A percentile compares a stretch with the other conserved stretches of the same genome.
phyloP scores from a whole-genome alignment of 2,797 vertebrate genomes.

The Molossus alvarezi region DNA sequence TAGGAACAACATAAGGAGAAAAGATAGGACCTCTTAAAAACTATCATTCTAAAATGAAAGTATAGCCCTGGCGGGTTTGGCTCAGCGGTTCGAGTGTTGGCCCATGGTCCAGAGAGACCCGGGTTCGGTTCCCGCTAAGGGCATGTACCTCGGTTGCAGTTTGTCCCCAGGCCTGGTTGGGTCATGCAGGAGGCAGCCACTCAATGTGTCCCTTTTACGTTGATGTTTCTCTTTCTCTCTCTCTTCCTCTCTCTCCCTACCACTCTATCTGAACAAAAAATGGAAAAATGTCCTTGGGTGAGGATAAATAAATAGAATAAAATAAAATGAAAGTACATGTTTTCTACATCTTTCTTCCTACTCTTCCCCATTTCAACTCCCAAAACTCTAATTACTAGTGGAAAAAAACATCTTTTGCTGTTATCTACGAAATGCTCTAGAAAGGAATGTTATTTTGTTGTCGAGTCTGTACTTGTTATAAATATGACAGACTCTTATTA shows the following conservation, averaged over 20 bases:
- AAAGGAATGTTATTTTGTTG: conserved; percentile 77
- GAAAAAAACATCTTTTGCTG: conserved; percentile 55
- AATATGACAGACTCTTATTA: conserved; percentile 84
- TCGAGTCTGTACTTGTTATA: conserved; percentile 73
- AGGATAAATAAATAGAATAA: background rate
- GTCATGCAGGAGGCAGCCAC: too few relatives aligned
- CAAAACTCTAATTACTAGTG: conserved; percentile 72
- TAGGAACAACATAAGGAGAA: conserved; percentile 3
- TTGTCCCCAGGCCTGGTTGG: too few relatives aligned
- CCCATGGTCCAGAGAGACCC: too few relatives aligned
- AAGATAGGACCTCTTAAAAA: conserved; percentile 14
- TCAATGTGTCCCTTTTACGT: too few relatives aligned
- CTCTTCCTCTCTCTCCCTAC: too few relatives aligned
- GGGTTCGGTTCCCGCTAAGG: too few relatives aligned
- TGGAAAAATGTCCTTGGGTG: too few relatives aligned
- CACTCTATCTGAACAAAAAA: too few relatives aligned
- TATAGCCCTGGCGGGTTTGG: background rate
- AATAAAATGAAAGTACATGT: conserved; percentile 11
- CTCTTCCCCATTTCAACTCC: background rate
- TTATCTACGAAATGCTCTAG: conserved; percentile 70
- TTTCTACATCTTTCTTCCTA: conserved; percentile 56
- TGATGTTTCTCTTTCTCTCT: too few relatives aligned
- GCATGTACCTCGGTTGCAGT: too few relatives aligned
- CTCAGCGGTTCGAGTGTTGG: too few relatives aligned
- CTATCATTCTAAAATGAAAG: background rate